phyloP scores from a whole-genome alignment of 2,888 invertebrate genomes.

The Glyphotaelius pellucidus region DNA sequence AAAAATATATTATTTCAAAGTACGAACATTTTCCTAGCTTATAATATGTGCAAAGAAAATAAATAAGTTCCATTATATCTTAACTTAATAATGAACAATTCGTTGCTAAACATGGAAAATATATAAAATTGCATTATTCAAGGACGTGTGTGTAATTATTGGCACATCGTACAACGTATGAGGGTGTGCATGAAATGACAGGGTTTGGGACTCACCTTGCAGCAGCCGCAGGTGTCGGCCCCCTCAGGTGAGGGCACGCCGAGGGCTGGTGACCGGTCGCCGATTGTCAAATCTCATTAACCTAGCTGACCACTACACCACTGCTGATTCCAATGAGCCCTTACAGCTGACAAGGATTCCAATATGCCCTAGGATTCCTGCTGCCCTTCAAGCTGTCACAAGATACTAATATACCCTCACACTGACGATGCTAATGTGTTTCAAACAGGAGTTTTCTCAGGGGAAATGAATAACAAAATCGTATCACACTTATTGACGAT shows the following conservation, averaged over 20 bases:
- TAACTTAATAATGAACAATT: not conserved
- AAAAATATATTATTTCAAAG: no score
- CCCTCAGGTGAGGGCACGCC: slow-evolving; percentile 53
- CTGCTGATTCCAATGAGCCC: not conserved
- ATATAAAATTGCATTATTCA: not conserved
- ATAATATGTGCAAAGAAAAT: no score
- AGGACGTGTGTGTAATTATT: not conserved
- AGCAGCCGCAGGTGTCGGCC: slow-evolving; percentile 43
- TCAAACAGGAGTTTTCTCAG: not conserved
- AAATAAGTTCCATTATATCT: no score
- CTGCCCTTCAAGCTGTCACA: no score
- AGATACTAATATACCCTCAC: not conserved
- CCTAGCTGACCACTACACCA: not conserved
- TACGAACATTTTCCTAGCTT: no score
- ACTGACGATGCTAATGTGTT: no score
- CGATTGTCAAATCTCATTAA: slow-evolving; percentile 39
- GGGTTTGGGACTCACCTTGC: slow-evolving; percentile 37
- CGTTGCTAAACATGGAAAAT: not conserved
- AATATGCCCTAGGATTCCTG: not conserved
- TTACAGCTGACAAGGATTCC: not conserved
- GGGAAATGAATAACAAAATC: not conserved
- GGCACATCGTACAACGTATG: not conserved
- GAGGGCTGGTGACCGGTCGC: slow-evolving; percentile 31
- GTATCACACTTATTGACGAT: not conserved
- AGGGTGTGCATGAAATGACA: not conserved